A percentile compares a stretch with the other conserved stretches of the same genome.
Conservation (phyloP, 2,888 invertebrate species). For the Campoplex capitator region DNA sequence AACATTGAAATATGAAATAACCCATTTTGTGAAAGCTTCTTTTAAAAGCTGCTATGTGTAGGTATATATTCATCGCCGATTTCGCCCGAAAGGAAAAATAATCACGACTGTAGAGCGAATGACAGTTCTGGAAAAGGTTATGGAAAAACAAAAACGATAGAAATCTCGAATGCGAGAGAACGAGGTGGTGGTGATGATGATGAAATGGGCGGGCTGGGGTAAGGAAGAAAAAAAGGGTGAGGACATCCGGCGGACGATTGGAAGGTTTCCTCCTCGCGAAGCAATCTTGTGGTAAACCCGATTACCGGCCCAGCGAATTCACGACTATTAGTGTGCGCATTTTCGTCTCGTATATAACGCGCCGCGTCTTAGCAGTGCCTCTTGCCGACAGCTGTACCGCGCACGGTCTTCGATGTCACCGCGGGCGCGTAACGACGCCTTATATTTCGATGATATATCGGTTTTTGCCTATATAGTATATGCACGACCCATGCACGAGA, state of each 20-base stretch:
- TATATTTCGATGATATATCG: background rate
- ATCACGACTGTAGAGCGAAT: too few species aligned
- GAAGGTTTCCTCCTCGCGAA: constrained; percentile 84
- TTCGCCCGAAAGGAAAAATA: too few species aligned
- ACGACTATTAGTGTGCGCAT: constrained; percentile 75
- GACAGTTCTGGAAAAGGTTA: constrained; percentile 37
- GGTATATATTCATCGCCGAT: too few species aligned
- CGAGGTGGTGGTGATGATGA: constrained; percentile 14
- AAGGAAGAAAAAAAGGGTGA: constrained; percentile 71
- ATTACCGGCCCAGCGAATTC: constrained; percentile 83
- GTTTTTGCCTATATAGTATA: background rate
- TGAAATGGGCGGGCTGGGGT: constrained; percentile 53
- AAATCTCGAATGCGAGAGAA: constrained; percentile 52
- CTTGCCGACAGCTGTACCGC: constrained; percentile 35
- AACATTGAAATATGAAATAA: constrained; percentile 55
- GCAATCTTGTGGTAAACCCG: constrained; percentile 84
- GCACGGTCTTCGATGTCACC: constrained; percentile 41
- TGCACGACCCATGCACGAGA: background rate
- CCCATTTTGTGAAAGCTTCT: background rate
- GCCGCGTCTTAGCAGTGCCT: constrained; percentile 1
- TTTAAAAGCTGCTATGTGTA: background rate
- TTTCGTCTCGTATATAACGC: constrained; percentile 36
- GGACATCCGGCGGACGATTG: constrained; percentile 84
- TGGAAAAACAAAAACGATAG: constrained; percentile 48
- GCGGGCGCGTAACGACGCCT: too few species aligned